Evolutionary conservation across 2,888 invertebrate genomes (phyloP).

Genomic region (Dasypolia templi): DNA sequence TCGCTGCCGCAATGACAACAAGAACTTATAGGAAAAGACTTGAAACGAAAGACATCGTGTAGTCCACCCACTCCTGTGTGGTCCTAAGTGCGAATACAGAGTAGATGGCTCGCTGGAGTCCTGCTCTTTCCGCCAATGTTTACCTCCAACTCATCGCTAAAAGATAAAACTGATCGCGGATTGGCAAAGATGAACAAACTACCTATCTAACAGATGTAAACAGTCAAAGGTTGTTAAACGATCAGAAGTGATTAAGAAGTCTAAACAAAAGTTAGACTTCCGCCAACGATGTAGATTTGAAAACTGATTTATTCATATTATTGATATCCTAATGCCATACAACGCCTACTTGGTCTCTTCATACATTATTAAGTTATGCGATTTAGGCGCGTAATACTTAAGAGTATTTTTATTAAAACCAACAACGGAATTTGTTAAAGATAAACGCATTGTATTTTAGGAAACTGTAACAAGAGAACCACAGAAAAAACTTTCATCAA

Average conservation of each 20-base stretch:
- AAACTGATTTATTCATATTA: neutral
- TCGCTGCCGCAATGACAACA: no score
- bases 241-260: no score
- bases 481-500: conserved; percentile 66
- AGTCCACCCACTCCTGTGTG: neutral
- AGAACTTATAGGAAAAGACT: no score
- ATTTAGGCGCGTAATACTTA: conserved; percentile 14
- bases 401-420: conserved; percentile 14
- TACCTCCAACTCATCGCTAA: no score
- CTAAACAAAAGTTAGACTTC: no score
- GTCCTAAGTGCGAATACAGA: neutral
- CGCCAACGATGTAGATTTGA: neutral
- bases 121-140: neutral
- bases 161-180: no score
- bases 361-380: neutral
- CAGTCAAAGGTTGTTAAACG: neutral
- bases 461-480: conserved; percentile 19
- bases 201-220: conserved; percentile 12
- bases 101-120: neutral
- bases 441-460: neutral
- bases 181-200: no score
- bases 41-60: no score
- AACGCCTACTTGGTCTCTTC: neutral
- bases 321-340: neutral
- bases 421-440: neutral